Evolutionary conservation across 2,888 invertebrate species (phyloP).

Genomic region (Platynereis dumerilii): DNA sequence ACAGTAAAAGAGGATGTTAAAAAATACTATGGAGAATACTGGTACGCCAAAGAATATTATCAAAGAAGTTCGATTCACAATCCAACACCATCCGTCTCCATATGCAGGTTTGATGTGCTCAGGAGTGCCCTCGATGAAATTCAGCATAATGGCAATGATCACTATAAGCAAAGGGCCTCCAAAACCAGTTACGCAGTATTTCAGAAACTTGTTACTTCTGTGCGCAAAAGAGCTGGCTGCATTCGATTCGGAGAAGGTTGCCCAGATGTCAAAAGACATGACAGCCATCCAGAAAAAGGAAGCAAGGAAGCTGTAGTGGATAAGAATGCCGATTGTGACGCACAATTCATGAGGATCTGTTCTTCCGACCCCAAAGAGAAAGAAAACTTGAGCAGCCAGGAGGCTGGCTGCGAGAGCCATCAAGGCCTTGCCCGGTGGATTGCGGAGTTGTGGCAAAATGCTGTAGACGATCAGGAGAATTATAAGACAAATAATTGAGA

Average conservation of each 20-base stretch:
- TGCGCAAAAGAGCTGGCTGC: too few species aligned
- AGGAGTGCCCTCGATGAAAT: neutral
- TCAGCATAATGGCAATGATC: neutral
- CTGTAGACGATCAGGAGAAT: slow-evolving; percentile 65
- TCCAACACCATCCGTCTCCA: neutral
- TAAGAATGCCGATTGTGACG: slow-evolving; percentile 1
- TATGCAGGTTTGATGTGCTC: neutral
- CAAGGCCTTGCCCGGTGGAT: slow-evolving; percentile 67
- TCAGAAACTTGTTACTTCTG: neutral
- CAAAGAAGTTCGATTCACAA: neutral
- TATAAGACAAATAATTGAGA: slow-evolving; percentile 65
- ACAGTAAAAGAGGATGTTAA: too few species aligned
- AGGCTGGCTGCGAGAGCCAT: slow-evolving; percentile 65
- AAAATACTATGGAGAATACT: neutral
- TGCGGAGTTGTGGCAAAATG: slow-evolving; percentile 64
- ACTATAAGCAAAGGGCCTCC: neutral
- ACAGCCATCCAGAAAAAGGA: slow-evolving; percentile 26
- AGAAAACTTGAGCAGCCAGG: slow-evolving; percentile 64
- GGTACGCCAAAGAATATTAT: slow-evolving; percentile 12
- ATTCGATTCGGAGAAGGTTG: slow-evolving; percentile 18
- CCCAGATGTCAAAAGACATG: slow-evolving; percentile 15
- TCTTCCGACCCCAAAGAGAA: slow-evolving; percentile 64
- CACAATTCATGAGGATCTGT: neutral
- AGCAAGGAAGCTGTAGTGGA: slow-evolving; percentile 20
- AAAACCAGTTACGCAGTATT: neutral